These are phyloP conservation scores for Brachirus orientalis DNA, from an alignment of 2,113 vertebrate species.

Conservation along the genomic window DNA sequence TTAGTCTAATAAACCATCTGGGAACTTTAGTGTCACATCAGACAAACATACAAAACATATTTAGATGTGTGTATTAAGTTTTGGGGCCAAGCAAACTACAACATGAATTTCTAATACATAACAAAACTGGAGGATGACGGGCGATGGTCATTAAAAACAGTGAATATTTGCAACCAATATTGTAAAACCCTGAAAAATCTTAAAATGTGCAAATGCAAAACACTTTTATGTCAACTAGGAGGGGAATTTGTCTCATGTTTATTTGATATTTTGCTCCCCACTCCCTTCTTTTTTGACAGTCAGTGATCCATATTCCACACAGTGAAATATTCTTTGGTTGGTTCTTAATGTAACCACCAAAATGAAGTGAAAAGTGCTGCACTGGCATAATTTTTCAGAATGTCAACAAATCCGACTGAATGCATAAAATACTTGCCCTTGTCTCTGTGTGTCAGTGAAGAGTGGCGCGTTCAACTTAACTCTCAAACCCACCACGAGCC, in stretches of 20 bases:
- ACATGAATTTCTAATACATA: too few species aligned
- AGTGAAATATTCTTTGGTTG: slow-evolving; percentile 52
- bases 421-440: slow-evolving; percentile 40
- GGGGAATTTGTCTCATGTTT: slow-evolving; percentile 62
- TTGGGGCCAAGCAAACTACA: too few species aligned
- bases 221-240: slow-evolving; percentile 41
- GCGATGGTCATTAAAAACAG: too few species aligned
- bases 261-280: slow-evolving; percentile 53
- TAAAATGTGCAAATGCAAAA: slow-evolving; percentile 52
- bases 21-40: too few species aligned
- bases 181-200: slow-evolving; percentile 34
- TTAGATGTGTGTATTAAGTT: too few species aligned
- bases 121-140: too few species aligned
- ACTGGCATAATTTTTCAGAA: slow-evolving; percentile 51
- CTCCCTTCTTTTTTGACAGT: slow-evolving; percentile 52
- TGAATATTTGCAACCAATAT: slow-evolving; percentile 47
- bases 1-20: background rate
- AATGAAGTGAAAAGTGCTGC: slow-evolving; percentile 63
- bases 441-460: slow-evolving; percentile 58
- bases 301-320: slow-evolving; percentile 58
- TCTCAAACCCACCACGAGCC: slow-evolving; percentile 37
- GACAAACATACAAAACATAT: too few species aligned
- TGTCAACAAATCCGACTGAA: slow-evolving; percentile 64
- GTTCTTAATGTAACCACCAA: slow-evolving; percentile 47
- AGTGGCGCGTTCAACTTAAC: slow-evolving; percentile 41